phyloP scores from a whole-genome alignment of 2,888 invertebrate genomes.

The Ligdia adustata region DNA sequence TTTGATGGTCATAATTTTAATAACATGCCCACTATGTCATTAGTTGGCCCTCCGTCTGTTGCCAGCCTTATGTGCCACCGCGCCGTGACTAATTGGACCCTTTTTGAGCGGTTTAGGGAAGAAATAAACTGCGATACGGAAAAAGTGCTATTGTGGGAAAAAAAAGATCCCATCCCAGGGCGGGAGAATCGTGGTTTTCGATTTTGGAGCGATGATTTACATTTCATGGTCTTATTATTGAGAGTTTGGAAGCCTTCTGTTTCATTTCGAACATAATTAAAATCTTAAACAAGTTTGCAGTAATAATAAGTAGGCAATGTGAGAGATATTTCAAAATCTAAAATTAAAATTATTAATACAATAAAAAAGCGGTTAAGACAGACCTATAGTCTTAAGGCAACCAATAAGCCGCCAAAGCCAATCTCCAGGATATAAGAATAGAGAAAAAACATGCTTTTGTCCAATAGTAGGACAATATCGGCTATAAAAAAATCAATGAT shows the following conservation, averaged over 20 bases:
- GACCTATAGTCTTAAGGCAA: too few species aligned
- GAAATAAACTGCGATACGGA: slow-evolving; percentile 58
- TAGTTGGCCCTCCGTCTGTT: slow-evolving; percentile 34
- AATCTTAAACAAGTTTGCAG: too few species aligned
- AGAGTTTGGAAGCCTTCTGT: background rate
- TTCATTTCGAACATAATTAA: too few species aligned
- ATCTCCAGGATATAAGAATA: too few species aligned
- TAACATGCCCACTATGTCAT: slow-evolving; percentile 41
- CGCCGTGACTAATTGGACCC: slow-evolving; percentile 75
- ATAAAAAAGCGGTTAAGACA: too few species aligned
- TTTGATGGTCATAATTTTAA: slow-evolving; percentile 37
- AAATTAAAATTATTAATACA: too few species aligned
- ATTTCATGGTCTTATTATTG: slow-evolving; percentile 2
- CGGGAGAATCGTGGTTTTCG: slow-evolving; percentile 15
- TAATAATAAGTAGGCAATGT: too few species aligned
- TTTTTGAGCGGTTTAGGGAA: slow-evolving; percentile 63
- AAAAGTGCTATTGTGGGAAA: slow-evolving; percentile 23
- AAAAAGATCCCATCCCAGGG: slow-evolving; percentile 14
- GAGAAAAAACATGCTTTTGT: too few species aligned
- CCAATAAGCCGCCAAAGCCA: too few species aligned
- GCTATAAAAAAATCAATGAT: too few species aligned
- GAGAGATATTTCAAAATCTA: too few species aligned
- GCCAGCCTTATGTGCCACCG: slow-evolving; percentile 46
- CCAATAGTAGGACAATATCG: too few species aligned
- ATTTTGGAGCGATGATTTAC: background rate